Evolutionary conservation across 2,888 invertebrate genomes (phyloP), one percentile per base, ranked within the genome.

Genomic region (Eupithecia centaureata): DNA sequence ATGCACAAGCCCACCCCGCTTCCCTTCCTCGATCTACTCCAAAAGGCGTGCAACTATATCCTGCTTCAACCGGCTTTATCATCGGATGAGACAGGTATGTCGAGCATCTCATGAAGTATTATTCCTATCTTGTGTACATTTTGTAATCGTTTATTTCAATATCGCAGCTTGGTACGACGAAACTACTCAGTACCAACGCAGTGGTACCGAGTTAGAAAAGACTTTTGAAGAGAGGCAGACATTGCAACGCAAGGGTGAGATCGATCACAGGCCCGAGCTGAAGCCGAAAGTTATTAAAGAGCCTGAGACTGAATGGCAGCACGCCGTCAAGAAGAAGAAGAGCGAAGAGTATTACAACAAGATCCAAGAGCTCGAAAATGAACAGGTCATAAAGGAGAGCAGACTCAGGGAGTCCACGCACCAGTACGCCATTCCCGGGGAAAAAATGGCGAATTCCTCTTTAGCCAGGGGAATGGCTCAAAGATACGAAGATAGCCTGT

Each of bases 151-250:
- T 65, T 56, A 68, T 64, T 68, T 75, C 74, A 77, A 67, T 61
- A 68, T 69, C 80, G 76, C 89, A 92, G 98, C 98, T 81, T 98
- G 98, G 98, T 98, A 98, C 94, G 98, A 98, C 93, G 98, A 97
- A 87, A 95, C 97, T 85, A 94, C 96, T 76, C 95, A 95, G 86
- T 98, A 97, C 90, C 98, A 98, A 90, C 96, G 97, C 76, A 94
- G 95, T 86, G 97, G 96, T 79, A 97, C 96, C 65, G 98, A 98
- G 90, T 94, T 98, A 80, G 97, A 97, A 86, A 96, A 96, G 87
- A 95, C 97, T 59, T 98, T 98, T 86, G 97, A 97, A 83, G 98
- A 98, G 87, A 95, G 97, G 75, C 95, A 96, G 81, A 94, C 94
- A 59, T 89, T 95, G 79, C 95, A 95, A 76, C 96, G 97, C 77